Evolutionary conservation across 2,888 invertebrate species (phyloP), one percentile per base, ranked within the genome.

Genomic region (Acleris cristana): DNA sequence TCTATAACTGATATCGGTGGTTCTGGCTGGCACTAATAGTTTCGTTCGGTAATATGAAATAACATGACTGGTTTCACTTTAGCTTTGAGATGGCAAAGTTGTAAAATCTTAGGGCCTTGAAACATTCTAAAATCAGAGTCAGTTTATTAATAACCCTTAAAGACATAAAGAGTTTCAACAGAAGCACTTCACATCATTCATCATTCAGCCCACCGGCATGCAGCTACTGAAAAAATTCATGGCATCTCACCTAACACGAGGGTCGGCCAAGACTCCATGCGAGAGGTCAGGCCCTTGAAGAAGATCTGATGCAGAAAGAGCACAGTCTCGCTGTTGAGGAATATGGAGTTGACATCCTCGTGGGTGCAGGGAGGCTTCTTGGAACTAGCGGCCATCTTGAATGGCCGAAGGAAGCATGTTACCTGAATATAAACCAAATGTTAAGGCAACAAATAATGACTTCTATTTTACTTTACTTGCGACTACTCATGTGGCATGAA

Each of bases 261-360:
- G 7, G 98, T 98, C 53, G 98, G 98, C 98, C 98, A 98, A 70
- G 96, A 97, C 86, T 98, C 98, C 95, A 98, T 96, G 68, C 98
- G 94, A 0, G 98, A 97, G 6, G 97, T 97, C 55, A 98, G 94
- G 1, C 98, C 98, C 87, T 98, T 98, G 80, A 98, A 95, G 89
- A 98, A 98, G 79, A 98, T 98, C 92, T 98, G 98, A 86, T 98
- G 98, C 30, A 98, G 94, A 89, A 98, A 98, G 76, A 98, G 92
- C 65, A 98, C 96, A 0, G 98, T 98, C 90, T 98, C 98, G 81
- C 97, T 97, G 90, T 98, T 98, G 72, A 98, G 93, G 89, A 98
- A 98, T 78, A 98, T 98, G 65, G 98, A 98, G 89, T 98, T 98
- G 69, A 98, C 97, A 78, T 98, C 98, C 81, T 98, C 98, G 85